Evolutionary conservation across 2,888 invertebrate species (phyloP).

Genomic region (Horisme vitalbata): DNA sequence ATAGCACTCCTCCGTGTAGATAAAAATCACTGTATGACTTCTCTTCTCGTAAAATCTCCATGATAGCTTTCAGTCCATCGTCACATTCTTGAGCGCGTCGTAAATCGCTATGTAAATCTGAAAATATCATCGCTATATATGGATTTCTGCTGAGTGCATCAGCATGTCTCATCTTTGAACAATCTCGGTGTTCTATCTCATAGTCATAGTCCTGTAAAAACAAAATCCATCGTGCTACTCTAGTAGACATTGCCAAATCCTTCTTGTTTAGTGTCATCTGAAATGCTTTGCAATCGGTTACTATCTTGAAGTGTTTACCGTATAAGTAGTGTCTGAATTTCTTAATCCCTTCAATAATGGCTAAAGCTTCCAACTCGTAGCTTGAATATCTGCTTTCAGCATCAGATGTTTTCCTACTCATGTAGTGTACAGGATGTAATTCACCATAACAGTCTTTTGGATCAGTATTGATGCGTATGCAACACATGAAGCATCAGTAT

Average conservation of each 20-base stretch:
- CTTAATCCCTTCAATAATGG: constrained; percentile 28
- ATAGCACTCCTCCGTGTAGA: constrained; percentile 32
- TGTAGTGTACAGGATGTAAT: too few species aligned
- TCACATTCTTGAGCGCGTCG: constrained; percentile 15
- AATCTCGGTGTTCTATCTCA: too few species aligned
- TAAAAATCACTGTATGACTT: constrained; percentile 19
- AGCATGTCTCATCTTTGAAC: too few species aligned
- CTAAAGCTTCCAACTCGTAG: constrained; percentile 38
- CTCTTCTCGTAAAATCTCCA: constrained; percentile 23
- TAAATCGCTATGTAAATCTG: constrained; percentile 33
- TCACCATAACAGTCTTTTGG: constrained; percentile 15
- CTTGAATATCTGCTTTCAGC: constrained; percentile 33
- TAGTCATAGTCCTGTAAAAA: too few species aligned
- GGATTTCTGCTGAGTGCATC: too few species aligned
- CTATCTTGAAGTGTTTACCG: constrained; percentile 27
- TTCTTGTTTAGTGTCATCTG: too few species aligned
- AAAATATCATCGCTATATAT: too few species aligned
- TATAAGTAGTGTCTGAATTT: constrained; percentile 28
- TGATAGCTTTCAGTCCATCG: constrained; percentile 15
- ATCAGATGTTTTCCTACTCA: constrained; percentile 1
- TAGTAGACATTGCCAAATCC: too few species aligned
- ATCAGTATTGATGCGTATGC: constrained; percentile 10
- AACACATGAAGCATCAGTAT: constrained; percentile 20
- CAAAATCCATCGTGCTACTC: too few species aligned
- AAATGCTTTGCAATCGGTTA: constrained; percentile 16